phyloP scores from a whole-genome alignment of 2,797 vertebrate species.

The Botia kubotai region DNA sequence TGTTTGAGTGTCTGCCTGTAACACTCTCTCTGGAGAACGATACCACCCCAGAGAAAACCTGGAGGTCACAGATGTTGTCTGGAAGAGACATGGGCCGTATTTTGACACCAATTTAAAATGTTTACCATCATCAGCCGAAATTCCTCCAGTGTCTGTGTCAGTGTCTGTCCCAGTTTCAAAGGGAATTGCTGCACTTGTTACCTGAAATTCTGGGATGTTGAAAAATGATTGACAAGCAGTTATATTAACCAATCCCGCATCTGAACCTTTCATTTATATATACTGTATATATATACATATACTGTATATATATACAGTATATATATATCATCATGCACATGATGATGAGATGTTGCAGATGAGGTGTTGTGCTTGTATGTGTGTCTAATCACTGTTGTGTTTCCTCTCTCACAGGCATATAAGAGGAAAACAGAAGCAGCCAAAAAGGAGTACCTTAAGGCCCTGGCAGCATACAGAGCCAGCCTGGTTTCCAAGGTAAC shows the following conservation, averaged over 20 bases:
- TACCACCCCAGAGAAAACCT: too few species aligned
- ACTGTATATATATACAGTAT: too few species aligned
- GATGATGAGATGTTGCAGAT: not conserved
- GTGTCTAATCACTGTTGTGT: conserved; percentile 61
- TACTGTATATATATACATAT: too few species aligned
- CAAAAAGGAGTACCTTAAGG: conserved; percentile 99
- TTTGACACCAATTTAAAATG: conserved; percentile 53
- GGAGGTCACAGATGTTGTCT: not conserved
- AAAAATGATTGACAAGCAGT: too few species aligned
- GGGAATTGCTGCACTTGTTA: conserved; percentile 43
- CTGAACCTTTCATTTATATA: too few species aligned
- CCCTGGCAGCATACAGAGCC: conserved; percentile 97
- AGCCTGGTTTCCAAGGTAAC: conserved; percentile 99
- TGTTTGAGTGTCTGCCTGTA: too few species aligned
- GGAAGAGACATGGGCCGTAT: conserved; percentile 16
- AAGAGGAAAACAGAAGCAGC: conserved; percentile 99
- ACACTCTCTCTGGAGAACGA: too few species aligned
- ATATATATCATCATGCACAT: too few species aligned
- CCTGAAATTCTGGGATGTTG: too few species aligned
- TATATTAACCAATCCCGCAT: too few species aligned
- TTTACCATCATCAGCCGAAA: conserved; percentile 52
- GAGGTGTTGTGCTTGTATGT: not conserved
- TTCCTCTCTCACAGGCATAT: conserved; percentile 87
- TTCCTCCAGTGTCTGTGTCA: conserved; percentile 9
- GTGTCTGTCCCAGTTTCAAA: conserved; percentile 44